Percentiles rank a stretch among this genome's conserved stretches.
These are phyloP conservation scores for Syrmaticus mikado DNA, from an alignment of 2,113 vertebrate species.

Conservation along the genomic window DNA sequence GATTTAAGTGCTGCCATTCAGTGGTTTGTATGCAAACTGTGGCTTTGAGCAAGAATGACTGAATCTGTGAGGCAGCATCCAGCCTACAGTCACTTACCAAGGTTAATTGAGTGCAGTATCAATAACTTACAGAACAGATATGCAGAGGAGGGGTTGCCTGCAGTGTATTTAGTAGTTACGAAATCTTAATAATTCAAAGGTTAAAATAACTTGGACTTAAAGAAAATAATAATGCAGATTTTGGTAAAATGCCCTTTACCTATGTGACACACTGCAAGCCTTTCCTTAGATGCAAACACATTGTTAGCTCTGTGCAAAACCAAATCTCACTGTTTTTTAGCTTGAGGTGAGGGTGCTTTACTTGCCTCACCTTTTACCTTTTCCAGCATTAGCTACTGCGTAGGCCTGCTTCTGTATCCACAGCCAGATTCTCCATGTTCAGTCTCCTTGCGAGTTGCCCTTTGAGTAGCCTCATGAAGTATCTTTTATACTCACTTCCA, in stretches of 20 bases:
- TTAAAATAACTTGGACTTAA: not conserved
- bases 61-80: slow-evolving; percentile 20
- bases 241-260: not conserved
- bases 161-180: not conserved
- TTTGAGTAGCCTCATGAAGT: not conserved
- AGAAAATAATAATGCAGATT: not conserved
- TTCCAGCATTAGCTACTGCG: not conserved
- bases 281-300: not conserved
- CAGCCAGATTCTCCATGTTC: not conserved
- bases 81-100: not conserved
- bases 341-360: not conserved
- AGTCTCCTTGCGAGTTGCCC: not conserved
- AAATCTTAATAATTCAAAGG: not conserved
- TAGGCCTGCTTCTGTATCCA: not conserved
- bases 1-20: not conserved
- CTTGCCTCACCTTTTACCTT: not conserved
- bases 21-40: slow-evolving; percentile 8
- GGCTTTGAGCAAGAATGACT: not conserved
- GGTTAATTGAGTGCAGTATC: slow-evolving; percentile 13
- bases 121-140: slow-evolving; percentile 8
- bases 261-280: rapidly evolving
- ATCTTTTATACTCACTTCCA: not conserved
- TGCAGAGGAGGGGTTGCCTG: rapidly evolving
- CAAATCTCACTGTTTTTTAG: not conserved
- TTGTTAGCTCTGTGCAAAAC: not conserved